These are phyloP conservation scores for Tinamus guttatus DNA, from an alignment of 2,113 vertebrate species.

Conservation along the genomic window DNA sequence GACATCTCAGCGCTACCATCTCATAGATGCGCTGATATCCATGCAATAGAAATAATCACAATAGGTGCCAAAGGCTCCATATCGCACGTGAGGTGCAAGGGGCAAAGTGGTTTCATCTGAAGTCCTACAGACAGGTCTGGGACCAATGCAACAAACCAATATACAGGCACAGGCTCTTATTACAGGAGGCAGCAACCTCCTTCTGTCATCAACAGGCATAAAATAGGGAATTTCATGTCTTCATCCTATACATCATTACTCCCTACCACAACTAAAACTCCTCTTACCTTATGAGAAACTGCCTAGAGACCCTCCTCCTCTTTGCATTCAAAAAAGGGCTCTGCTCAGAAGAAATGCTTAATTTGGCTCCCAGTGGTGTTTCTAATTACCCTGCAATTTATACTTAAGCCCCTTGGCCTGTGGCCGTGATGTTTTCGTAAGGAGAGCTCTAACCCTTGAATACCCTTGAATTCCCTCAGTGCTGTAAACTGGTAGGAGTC, in stretches of 20 bases:
- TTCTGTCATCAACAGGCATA: background rate
- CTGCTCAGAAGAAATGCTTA: background rate
- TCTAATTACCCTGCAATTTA: background rate
- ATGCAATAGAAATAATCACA: background rate
- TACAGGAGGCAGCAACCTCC: background rate
- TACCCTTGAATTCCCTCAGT: background rate
- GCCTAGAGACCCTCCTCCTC: background rate
- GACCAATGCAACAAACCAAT: background rate
- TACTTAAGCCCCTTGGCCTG: too few relatives aligned
- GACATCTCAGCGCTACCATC: too few relatives aligned
- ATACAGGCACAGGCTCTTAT: background rate
- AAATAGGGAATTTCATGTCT: background rate
- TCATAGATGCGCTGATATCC: background rate
- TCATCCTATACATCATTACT: background rate
- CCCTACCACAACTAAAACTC: background rate
- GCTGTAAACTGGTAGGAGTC: background rate
- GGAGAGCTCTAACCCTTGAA: background rate
- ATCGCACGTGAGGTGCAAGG: background rate
- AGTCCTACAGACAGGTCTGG: background rate
- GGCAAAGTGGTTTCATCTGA: background rate
- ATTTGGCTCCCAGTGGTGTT: background rate
- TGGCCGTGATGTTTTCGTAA: background rate
- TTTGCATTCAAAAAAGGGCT: background rate
- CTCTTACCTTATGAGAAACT: background rate
- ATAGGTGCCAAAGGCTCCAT: background rate